phyloP scores from a whole-genome alignment of 2,113 vertebrate genomes.

The Tricholaema leucomelas region DNA sequence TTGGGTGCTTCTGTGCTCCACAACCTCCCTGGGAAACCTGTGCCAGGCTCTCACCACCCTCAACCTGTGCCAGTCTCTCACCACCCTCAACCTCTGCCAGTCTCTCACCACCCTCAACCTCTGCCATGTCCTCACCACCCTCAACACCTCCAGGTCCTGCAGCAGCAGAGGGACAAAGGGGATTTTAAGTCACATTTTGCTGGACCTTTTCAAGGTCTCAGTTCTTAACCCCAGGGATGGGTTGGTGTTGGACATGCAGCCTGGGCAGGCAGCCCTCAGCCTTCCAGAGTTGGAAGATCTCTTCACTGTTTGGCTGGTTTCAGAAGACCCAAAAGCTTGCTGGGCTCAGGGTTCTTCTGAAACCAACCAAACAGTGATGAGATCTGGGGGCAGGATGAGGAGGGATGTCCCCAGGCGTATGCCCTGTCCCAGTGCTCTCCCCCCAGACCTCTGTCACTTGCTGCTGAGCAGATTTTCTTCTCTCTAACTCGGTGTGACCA shows the following conservation, averaged over 20 bases:
- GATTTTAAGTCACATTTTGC: not conserved
- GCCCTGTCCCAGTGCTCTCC: not conserved
- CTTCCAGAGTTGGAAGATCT: too few relatives aligned
- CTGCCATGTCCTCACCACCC: too few relatives aligned
- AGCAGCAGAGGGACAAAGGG: not conserved
- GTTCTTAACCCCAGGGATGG: not conserved
- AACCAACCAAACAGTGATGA: not conserved
- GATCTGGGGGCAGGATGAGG: accelerated
- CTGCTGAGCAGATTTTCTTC: not conserved
- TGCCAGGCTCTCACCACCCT: too few relatives aligned
- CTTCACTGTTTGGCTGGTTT: too few relatives aligned
- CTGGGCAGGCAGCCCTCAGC: not conserved
- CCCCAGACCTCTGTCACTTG: not conserved
- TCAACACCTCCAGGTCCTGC: too few relatives aligned
- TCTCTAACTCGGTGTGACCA: not conserved
- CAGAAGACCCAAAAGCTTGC: too few relatives aligned
- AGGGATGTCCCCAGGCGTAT: accelerated
- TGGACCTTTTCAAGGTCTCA: not conserved
- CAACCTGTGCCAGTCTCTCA: too few relatives aligned
- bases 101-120: too few relatives aligned
- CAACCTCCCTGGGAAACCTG: too few relatives aligned
- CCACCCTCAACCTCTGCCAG: too few relatives aligned
- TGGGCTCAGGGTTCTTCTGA: accelerated
- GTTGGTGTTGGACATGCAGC: not conserved
- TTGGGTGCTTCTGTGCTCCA: too few relatives aligned